Percentiles rank a stretch among this genome's conserved stretches.
These are phyloP conservation scores for Anthonomus grandis DNA, from an alignment of 1,140 invertebrate species.

Conservation along the genomic window DNA sequence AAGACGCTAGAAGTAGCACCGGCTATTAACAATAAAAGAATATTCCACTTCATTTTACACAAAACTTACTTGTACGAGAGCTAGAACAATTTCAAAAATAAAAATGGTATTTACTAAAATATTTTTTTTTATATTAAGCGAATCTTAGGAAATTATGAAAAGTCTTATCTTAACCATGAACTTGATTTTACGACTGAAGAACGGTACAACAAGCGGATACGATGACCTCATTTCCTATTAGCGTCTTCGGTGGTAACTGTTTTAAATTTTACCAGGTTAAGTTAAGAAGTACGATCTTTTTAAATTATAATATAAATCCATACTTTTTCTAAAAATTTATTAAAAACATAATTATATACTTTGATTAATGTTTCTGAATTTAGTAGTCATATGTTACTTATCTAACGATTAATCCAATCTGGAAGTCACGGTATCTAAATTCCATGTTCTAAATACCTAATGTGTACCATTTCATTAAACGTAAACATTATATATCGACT, in stretches of 20 bases:
- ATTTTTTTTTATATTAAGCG: neutral
- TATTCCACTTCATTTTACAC: neutral
- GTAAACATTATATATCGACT: too few relatives aligned
- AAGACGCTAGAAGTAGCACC: conserved; percentile 19
- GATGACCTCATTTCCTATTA: conserved; percentile 19
- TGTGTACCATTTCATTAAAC: too few relatives aligned
- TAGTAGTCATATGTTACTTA: too few relatives aligned
- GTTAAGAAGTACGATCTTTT: neutral
- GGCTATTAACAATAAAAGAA: conserved; percentile 25
- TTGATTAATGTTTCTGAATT: too few relatives aligned
- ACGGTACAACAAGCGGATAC: neutral
- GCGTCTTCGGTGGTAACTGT: neutral
- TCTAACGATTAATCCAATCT: too few relatives aligned
- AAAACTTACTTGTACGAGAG: neutral
- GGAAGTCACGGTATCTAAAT: too few relatives aligned
- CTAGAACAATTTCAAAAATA: conserved; percentile 3
- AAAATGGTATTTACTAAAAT: neutral
- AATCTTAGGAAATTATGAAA: neutral
- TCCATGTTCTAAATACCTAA: too few relatives aligned
- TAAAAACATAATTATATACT: too few relatives aligned
- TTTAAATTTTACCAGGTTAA: neutral
- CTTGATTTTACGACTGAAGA: conserved; percentile 15
- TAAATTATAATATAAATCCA: too few relatives aligned
- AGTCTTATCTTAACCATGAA: conserved; percentile 18
- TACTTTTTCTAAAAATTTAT: too few relatives aligned